Conservation (phyloP, 2,113 vertebrate species). For the Corythornis cristatus region DNA sequence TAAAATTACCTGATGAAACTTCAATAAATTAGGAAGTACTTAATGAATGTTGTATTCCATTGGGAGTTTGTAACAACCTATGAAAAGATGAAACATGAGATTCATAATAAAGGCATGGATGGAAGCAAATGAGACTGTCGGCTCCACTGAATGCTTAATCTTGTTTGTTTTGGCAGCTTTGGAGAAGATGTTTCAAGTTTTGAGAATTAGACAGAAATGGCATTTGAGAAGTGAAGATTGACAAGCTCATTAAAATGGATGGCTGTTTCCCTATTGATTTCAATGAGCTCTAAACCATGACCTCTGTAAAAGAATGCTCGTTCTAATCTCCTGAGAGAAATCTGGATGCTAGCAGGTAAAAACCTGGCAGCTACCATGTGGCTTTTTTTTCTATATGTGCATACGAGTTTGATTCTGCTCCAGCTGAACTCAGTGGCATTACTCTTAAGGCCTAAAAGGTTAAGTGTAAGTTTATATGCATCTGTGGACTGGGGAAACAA, state of each 20-base stretch:
- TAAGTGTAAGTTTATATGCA: not conserved
- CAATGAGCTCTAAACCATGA: not conserved
- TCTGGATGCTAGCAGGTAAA: not conserved
- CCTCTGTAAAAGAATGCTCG: not conserved
- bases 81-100: not conserved
- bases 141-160: not conserved
- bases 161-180: conserved; percentile 35
- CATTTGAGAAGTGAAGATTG: not conserved
- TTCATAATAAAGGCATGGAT: not conserved
- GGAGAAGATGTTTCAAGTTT: not conserved
- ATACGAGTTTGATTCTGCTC: not conserved
- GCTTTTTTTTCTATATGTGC: not conserved
- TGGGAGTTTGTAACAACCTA: not conserved
- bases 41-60: conserved; percentile 2
- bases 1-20: conserved; percentile 55
- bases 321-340: not conserved
- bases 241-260: not conserved
- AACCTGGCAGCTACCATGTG: not conserved
- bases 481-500: not conserved
- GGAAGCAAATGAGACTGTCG: not conserved
- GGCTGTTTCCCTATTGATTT: not conserved
- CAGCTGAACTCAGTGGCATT: not conserved
- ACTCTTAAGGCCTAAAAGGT: not conserved
- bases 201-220: not conserved
- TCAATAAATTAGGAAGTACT: conserved; percentile 37